These are phyloP conservation scores for Anastrepha obliqua DNA, from an alignment of 1,140 invertebrate species.

Conservation along the genomic window DNA sequence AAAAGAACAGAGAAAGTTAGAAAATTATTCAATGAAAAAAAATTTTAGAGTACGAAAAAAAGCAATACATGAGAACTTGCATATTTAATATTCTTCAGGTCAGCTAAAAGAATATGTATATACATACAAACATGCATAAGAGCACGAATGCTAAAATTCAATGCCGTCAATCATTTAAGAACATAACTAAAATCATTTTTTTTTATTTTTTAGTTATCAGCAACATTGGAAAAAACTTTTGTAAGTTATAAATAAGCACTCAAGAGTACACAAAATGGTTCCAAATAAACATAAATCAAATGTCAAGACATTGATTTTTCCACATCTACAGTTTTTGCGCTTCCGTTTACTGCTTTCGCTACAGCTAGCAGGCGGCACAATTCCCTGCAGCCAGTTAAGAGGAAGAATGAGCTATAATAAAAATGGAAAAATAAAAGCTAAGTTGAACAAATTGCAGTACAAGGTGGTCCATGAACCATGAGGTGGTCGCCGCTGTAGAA, in stretches of 20 bases:
- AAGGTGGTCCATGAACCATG: neutral
- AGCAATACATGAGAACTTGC: neutral
- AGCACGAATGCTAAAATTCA: too few relatives aligned
- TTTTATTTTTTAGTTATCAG: too few relatives aligned
- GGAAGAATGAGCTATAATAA: neutral
- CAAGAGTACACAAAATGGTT: too few relatives aligned
- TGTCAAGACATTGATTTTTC: constrained; percentile 44
- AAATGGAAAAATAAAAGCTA: constrained; percentile 21
- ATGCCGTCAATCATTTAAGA: too few relatives aligned
- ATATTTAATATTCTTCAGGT: too few relatives aligned
- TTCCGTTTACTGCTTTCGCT: neutral
- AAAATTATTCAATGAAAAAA: neutral
- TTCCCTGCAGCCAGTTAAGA: neutral
- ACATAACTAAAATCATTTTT: too few relatives aligned
- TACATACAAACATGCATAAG: too few relatives aligned
- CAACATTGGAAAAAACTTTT: too few relatives aligned
- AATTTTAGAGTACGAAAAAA: neutral
- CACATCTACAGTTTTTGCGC: neutral
- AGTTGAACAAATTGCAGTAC: neutral
- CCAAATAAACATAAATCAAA: neutral
- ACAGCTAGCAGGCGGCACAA: neutral
- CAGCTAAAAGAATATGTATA: too few relatives aligned
- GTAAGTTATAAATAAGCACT: too few relatives aligned
- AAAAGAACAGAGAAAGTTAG: neutral
- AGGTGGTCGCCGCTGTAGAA: neutral